These are phyloP conservation scores for Harlomillsia oculata DNA, from an alignment of 1,140 invertebrate species.

Conservation along the genomic window DNA sequence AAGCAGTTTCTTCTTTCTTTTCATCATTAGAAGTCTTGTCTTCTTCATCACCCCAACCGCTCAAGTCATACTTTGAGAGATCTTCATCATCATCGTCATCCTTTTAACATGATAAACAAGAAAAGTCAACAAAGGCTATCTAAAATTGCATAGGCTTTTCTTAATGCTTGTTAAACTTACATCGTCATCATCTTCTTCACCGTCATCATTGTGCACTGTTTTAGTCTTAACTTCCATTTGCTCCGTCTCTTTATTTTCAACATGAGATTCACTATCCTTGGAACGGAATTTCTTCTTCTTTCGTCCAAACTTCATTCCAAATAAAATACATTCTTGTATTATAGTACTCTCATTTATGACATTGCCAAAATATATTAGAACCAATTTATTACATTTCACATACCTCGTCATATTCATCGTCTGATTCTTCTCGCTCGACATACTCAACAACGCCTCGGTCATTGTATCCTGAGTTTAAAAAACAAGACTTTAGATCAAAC, in stretches of 20 bases:
- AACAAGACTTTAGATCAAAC: too few species aligned
- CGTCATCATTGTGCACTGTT: conserved; percentile 37
- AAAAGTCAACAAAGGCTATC: background rate
- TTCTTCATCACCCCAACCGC: conserved; percentile 55
- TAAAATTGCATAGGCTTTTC: background rate
- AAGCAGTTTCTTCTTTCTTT: conserved; percentile 28
- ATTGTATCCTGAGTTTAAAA: conserved; percentile 57
- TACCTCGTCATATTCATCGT: conserved; percentile 84
- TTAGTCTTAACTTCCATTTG: conserved; percentile 16
- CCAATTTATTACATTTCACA: conserved; percentile 33
- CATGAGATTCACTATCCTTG: background rate
- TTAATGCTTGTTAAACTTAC: conserved; percentile 33
- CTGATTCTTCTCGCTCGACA: conserved; percentile 71
- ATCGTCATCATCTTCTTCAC: conserved; percentile 44
- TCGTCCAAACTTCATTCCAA: conserved; percentile 59
- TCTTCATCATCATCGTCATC: conserved; percentile 47
- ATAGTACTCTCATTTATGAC: background rate
- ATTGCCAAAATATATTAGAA: conserved; percentile 6
- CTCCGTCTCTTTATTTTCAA: conserved; percentile 26
- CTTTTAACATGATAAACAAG: conserved; percentile 35
- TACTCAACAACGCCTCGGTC: conserved; percentile 88
- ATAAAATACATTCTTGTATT: background rate
- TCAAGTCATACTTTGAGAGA: conserved; percentile 71
- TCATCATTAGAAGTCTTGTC: conserved; percentile 34
- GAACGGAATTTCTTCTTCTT: conserved; percentile 63